Conservation (phyloP, 92 coral and sea anemone species). For the Diadumene lineata region DNA sequence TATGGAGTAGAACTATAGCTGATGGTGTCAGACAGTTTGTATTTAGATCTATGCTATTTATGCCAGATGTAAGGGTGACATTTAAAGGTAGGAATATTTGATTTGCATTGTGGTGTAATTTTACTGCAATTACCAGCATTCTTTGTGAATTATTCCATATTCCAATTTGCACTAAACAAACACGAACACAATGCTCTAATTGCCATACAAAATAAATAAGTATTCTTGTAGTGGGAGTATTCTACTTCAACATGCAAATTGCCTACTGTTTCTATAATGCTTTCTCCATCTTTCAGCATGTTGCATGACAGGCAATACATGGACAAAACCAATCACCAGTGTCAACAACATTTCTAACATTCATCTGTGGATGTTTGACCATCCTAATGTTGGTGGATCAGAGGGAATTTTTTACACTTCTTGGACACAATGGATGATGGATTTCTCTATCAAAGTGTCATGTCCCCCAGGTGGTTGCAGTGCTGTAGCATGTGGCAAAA, state of each 20-base stretch:
- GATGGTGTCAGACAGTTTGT: slow-evolving; percentile 67
- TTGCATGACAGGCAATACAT: slow-evolving; percentile 76
- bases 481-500: slow-evolving; percentile 45
- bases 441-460: slow-evolving; percentile 76
- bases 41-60: slow-evolving; percentile 76
- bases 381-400: slow-evolving; percentile 70
- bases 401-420: slow-evolving; percentile 87
- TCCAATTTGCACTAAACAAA: too few relatives aligned
- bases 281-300: slow-evolving; percentile 49
- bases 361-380: slow-evolving; percentile 92
- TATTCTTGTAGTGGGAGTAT: too few relatives aligned
- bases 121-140: too few relatives aligned
- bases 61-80: slow-evolving; percentile 75
- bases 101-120: slow-evolving; percentile 2
- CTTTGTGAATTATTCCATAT: too few relatives aligned
- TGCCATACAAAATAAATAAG: too few relatives aligned
- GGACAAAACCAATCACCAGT: slow-evolving; percentile 46
- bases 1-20: slow-evolving; percentile 82
- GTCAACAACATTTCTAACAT: slow-evolving; percentile 77
- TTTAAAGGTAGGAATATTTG: slow-evolving; percentile 60
- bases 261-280: neutral
- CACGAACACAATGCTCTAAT: too few relatives aligned
- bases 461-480: slow-evolving; percentile 55
- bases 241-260: too few relatives aligned
- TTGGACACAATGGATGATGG: slow-evolving; percentile 93